Conservation (phyloP, 2,888 invertebrate genomes). For the Caprella mutica region DNA sequence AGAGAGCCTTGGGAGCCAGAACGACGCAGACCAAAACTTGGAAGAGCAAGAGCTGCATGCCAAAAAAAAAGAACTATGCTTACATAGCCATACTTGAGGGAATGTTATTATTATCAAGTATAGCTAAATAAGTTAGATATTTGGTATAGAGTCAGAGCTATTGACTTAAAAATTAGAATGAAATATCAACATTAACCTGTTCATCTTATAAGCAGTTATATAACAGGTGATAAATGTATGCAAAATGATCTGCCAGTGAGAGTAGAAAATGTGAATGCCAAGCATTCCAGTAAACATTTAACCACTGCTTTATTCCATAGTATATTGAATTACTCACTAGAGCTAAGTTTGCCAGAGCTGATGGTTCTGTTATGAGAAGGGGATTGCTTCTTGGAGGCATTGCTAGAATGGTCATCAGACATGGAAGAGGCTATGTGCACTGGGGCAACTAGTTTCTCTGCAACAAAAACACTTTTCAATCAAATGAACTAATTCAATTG, state of each 20-base stretch:
- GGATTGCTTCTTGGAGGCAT: background rate
- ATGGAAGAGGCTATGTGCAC: conserved; percentile 34
- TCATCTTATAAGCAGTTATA: too few relatives aligned
- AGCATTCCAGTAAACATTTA: too few relatives aligned
- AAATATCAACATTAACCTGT: too few relatives aligned
- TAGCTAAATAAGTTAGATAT: background rate
- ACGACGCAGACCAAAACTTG: conserved; percentile 37
- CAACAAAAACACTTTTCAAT: conserved; percentile 20
- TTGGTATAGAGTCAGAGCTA: too few relatives aligned
- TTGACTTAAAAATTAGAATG: too few relatives aligned
- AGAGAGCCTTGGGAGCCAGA: conserved; percentile 47
- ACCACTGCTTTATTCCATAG: too few relatives aligned
- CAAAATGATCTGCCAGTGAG: too few relatives aligned
- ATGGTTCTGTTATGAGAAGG: conserved; percentile 22
- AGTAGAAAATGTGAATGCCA: too few relatives aligned
- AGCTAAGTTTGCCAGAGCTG: background rate
- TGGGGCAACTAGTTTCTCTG: conserved; percentile 51
- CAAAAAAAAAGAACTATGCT: background rate
- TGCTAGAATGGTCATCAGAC: background rate
- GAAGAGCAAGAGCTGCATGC: background rate
- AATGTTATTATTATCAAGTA: too few relatives aligned
- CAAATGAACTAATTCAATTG: background rate
- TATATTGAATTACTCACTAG: too few relatives aligned
- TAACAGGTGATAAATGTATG: too few relatives aligned
- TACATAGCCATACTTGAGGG: too few relatives aligned